Evolutionary conservation across 1,140 invertebrate genomes (phyloP), one percentile per base, ranked within the genome.

Genomic region (Pristionchus pacificus): DNA sequence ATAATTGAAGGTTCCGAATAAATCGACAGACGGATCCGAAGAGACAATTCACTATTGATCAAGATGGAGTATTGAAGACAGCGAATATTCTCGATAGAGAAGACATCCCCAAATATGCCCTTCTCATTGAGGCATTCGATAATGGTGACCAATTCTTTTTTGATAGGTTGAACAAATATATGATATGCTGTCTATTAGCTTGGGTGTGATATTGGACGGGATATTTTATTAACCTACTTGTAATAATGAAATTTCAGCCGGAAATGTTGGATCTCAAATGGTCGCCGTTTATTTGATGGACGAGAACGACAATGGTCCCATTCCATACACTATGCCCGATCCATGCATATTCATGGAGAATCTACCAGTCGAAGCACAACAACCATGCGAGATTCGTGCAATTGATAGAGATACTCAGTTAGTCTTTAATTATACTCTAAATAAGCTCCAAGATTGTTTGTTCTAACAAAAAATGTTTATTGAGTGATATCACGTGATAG

Each of bases 281-380:
- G 80, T 84, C 3, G 81, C 81, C 32, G 79, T 83, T 61, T 83
- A 84, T 59, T 69, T 83, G 24, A 72, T 78, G 28, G 81, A 83
- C 60, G 82, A 82, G 19, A 83, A 83, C 33, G 81, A 83, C 80
- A 83, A 83, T 65, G 81, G 83, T 14, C 81, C 81, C 13, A 72
- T 71, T 13, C 77, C 75, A 2, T 77, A 79, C 32, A 84, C 81
- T 14, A 72, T 77, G 14, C 82, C 80, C 2, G 27, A 72, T 61
- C 81, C 78, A 28, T 83, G 81, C 68, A 77, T 83, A 55, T 83
- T 83, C 72, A 79, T 81, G 77, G 81, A 83, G 67, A 83, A 83
- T 65, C 79, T 78, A 14, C 60, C 69, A 15, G 80, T 81, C 2
- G 70, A 80, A 30, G 61, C 77, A n/a, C 67, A 74, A 31, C 79